Percentiles rank a stretch among this genome's conserved stretches.
phyloP scores from a whole-genome alignment of 64 coral and sea anemone species.

The Trachythela sp. region DNA sequence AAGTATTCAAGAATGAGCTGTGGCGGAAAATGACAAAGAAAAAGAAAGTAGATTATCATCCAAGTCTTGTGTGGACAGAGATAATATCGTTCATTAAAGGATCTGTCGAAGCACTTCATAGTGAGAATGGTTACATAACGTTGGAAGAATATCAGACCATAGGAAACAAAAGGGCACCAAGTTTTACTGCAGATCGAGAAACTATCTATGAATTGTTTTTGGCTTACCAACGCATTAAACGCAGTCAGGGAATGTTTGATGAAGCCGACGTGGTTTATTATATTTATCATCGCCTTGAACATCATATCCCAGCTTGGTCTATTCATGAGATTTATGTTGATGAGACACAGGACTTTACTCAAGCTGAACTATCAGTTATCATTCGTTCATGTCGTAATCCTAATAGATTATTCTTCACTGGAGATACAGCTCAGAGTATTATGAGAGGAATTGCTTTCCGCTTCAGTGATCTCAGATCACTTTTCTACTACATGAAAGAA shows the following conservation, averaged over 20 bases:
- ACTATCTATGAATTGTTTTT: slow-evolving; percentile 69
- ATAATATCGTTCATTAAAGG: slow-evolving; percentile 98
- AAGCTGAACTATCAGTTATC: slow-evolving; percentile 76
- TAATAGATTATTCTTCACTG: slow-evolving; percentile 92
- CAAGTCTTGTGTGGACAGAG: slow-evolving; percentile 94
- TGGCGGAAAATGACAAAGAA: slow-evolving; percentile 81
- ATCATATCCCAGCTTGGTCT: slow-evolving; percentile 57
- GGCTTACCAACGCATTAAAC: slow-evolving; percentile 56
- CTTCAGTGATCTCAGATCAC: slow-evolving; percentile 84
- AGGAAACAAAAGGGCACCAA: slow-evolving; percentile 85
- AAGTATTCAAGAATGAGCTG: slow-evolving; percentile 75
- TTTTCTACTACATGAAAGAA: slow-evolving; percentile 62
- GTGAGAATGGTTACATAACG: slow-evolving; percentile 51
- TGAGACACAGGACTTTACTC: slow-evolving; percentile 98
- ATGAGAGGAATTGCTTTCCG: slow-evolving; percentile 95
- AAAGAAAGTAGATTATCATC: slow-evolving; percentile 60
- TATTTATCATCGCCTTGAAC: slow-evolving; percentile 10
- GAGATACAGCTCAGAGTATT: slow-evolving; percentile 94
- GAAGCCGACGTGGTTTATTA: slow-evolving; percentile 73
- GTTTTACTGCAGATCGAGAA: slow-evolving; percentile 69
- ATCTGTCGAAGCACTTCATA: slow-evolving; percentile 69
- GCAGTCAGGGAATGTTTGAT: slow-evolving; percentile 71
- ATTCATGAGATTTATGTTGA: slow-evolving; percentile 85
- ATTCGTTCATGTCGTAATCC: slow-evolving; percentile 84
- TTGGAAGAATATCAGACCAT: slow-evolving; percentile 66